Percentiles rank a stretch among this genome's conserved stretches.
phyloP scores from a whole-genome alignment of 2,888 invertebrate genomes.

The Tolmerus cingulatus region DNA sequence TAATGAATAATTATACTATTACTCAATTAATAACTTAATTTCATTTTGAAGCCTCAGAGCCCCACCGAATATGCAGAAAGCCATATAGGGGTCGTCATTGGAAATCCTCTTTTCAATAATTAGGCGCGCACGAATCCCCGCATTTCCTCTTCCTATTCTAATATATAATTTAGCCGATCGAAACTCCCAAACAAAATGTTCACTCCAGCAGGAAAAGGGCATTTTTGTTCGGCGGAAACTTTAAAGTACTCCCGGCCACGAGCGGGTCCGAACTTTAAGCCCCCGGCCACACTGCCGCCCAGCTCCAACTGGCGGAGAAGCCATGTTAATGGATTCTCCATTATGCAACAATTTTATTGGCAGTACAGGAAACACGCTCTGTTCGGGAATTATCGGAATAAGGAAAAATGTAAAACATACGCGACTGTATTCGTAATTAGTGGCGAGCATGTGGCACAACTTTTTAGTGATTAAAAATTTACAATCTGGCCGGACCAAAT shows the following conservation, averaged over 20 bases:
- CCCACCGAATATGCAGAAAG: background rate
- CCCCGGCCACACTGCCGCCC: background rate
- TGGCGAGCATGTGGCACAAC: background rate
- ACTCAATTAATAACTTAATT: background rate
- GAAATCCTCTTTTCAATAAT: background rate
- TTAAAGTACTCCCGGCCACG: background rate
- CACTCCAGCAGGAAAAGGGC: background rate
- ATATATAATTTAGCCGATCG: background rate
- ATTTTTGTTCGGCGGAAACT: background rate
- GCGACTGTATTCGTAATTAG: background rate
- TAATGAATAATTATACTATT: background rate
- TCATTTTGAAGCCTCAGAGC: background rate
- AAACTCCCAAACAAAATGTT: background rate
- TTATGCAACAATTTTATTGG: slow-evolving; percentile 13
- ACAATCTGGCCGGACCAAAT: background rate
- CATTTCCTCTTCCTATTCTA: background rate
- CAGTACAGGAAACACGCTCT: background rate
- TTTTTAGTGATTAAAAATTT: slow-evolving; percentile 16
- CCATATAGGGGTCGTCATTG: background rate
- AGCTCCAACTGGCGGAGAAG: background rate
- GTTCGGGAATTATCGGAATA: background rate
- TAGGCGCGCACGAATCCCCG: background rate
- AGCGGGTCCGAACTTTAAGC: background rate
- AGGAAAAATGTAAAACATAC: background rate
- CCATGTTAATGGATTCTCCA: background rate